These are phyloP conservation scores for Hoplodrina ambigua DNA, from an alignment of 2,888 invertebrate species.

Conservation along the genomic window DNA sequence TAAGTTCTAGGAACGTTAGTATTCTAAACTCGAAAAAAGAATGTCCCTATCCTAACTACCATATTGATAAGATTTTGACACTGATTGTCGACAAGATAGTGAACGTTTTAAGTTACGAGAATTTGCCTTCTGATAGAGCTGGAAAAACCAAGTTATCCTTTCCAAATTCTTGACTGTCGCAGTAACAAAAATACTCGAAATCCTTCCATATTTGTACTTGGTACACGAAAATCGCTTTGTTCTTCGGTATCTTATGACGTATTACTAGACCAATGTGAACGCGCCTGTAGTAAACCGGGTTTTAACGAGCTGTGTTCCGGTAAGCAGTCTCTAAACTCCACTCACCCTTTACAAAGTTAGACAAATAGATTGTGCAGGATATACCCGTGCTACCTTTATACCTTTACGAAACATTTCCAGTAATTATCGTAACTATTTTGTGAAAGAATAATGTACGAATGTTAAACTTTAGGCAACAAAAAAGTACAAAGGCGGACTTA, in stretches of 20 bases:
- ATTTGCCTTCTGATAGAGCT: too few relatives aligned
- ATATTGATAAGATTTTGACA: too few relatives aligned
- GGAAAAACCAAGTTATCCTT: neutral
- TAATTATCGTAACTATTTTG: constrained; percentile 48
- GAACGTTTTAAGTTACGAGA: too few relatives aligned
- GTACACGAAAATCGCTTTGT: neutral
- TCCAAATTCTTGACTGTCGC: neutral
- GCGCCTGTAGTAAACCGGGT: constrained; percentile 67
- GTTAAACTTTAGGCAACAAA: too few relatives aligned
- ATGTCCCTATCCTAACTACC: too few relatives aligned
- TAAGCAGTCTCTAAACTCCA: constrained; percentile 70
- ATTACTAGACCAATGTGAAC: constrained; percentile 45
- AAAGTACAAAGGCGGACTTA: too few relatives aligned
- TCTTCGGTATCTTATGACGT: constrained; percentile 2
- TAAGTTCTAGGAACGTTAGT: too few relatives aligned
- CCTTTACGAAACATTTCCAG: constrained; percentile 56
- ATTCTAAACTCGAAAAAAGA: too few relatives aligned
- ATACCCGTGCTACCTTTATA: constrained; percentile 64
- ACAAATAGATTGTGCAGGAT: constrained; percentile 76
- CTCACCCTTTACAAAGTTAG: constrained; percentile 69
- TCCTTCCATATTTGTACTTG: too few relatives aligned
- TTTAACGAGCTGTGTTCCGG: constrained; percentile 74
- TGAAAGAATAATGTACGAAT: neutral
- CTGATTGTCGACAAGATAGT: too few relatives aligned
- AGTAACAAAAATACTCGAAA: neutral